phyloP scores from a whole-genome alignment of 2,797 vertebrate species.

The Malurus splendens region DNA sequence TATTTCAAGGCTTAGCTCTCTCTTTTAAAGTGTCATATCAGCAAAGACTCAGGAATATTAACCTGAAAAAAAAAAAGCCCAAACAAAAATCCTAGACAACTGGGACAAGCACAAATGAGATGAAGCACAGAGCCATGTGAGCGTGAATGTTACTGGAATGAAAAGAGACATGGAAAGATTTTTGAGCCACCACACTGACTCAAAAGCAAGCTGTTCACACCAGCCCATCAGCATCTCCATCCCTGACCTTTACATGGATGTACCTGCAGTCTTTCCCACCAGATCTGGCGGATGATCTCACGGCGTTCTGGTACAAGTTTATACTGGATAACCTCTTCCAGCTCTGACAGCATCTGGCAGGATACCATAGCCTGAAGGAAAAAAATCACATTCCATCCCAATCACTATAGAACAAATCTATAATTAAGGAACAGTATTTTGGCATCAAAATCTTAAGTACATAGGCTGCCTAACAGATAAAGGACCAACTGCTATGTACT shows the following conservation, averaged over 20 bases:
- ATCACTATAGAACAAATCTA: conserved; percentile 17
- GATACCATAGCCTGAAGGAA: conserved; percentile 93
- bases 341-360: conserved; percentile 96
- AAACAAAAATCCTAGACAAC: neutral
- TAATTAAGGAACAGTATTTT: neutral
- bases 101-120: neutral
- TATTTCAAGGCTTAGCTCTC: neutral
- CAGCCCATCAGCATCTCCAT: neutral
- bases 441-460: neutral
- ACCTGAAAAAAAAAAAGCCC: neutral
- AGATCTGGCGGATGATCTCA: conserved; percentile 97
- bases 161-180: neutral
- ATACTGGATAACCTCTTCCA: conserved; percentile 98
- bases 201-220: neutral
- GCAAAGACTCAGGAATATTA: neutral
- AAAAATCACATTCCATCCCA: conserved; percentile 66
- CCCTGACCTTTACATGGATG: neutral
- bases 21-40: neutral
- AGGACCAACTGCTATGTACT: neutral
- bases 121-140: neutral
- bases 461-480: neutral
- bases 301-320: conserved; percentile 96
- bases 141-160: neutral
- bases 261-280: conserved; percentile 99
- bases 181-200: neutral